Conservation (phyloP, 2,113 vertebrate genomes). For the Neofelis nebulosa region DNA sequence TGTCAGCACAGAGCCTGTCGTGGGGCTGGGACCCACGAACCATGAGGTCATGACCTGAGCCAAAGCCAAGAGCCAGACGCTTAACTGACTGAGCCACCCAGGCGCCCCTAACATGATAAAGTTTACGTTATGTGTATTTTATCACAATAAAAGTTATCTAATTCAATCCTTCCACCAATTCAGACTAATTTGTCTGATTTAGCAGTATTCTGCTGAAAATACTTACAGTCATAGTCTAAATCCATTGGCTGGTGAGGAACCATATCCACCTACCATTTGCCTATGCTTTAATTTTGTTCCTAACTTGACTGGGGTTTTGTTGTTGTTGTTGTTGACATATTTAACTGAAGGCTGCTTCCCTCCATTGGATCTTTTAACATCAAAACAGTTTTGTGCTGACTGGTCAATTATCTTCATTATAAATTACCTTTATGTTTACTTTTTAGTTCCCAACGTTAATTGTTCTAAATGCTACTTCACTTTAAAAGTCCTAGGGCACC, state of each 20-base stretch:
- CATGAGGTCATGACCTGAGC: too few species aligned
- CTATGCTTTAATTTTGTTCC: neutral
- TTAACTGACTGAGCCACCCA: too few species aligned
- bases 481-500: neutral
- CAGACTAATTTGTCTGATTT: neutral
- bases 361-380: neutral
- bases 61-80: too few species aligned
- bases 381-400: conserved; percentile 13
- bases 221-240: neutral
- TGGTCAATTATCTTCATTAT: conserved; percentile 1
- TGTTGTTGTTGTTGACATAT: neutral
- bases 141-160: conserved; percentile 13
- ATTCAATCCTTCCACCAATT: conserved; percentile 7
- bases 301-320: neutral
- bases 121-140: neutral
- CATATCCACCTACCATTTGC: neutral
- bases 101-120: neutral
- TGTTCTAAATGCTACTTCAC: neutral
- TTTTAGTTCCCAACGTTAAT: conserved; percentile 37
- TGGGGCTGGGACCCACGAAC: too few species aligned
- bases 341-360: neutral
- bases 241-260: neutral
- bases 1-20: too few species aligned
- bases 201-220: conserved; percentile 20
- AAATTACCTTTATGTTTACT: conserved; percentile 34